Conservation (phyloP, 2,113 vertebrate genomes). For the Nycticorax nycticorax region DNA sequence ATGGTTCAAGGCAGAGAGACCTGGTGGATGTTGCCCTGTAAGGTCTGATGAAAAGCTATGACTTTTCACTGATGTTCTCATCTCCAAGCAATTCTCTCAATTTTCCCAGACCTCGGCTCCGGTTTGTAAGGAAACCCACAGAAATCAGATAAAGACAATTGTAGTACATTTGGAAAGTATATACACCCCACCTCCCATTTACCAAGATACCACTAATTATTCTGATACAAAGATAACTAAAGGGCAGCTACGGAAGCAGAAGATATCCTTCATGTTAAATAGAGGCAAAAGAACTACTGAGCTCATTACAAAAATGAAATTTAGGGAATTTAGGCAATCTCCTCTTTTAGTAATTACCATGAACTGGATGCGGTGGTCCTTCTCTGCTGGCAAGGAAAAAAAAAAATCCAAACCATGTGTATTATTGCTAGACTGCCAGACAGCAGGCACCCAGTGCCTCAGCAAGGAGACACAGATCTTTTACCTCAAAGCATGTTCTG, state of each 20-base stretch:
- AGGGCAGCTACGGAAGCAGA: neutral
- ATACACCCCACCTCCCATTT: neutral
- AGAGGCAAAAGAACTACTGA: neutral
- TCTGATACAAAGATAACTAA: neutral
- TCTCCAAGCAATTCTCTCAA: neutral
- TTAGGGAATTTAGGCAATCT: neutral
- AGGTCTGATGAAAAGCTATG: neutral
- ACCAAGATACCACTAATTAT: neutral
- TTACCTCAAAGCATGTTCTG: neutral
- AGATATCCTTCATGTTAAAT: neutral
- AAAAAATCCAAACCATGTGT: neutral
- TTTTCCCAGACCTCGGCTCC: neutral
- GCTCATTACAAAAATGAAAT: neutral
- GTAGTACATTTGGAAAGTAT: neutral
- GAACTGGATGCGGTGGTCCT: neutral
- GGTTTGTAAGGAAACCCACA: neutral
- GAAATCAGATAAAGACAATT: constrained; percentile 11
- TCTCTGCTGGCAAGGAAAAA: neutral
- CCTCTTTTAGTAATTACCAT: neutral
- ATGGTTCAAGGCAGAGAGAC: neutral
- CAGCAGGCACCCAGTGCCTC: neutral
- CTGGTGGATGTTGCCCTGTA: neutral
- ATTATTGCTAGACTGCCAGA: neutral
- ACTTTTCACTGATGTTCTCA: neutral
- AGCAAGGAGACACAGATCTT: neutral